These are phyloP conservation scores for Pristionchus arcanus DNA, from an alignment of 2,888 invertebrate species.

Conservation along the genomic window DNA sequence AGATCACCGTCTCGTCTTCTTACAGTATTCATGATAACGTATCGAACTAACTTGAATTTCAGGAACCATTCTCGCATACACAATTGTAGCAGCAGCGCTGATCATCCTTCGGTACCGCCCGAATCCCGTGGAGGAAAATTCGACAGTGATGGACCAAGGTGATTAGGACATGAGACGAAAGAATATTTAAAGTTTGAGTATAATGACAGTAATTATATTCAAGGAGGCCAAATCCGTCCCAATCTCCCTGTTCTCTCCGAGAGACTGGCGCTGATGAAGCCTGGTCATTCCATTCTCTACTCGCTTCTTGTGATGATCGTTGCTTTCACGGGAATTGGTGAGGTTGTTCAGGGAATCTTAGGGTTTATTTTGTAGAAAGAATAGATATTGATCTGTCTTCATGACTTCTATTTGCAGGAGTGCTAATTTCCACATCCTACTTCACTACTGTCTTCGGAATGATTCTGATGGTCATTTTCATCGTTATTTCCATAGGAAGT, in stretches of 20 bases:
- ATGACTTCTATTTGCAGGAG: not conserved
- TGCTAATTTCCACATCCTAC: not conserved
- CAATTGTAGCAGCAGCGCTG: slow-evolving; percentile 78
- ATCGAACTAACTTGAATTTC: slow-evolving; percentile 32
- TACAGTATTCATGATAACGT: not conserved
- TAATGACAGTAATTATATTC: too few species aligned
- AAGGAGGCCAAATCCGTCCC: slow-evolving; percentile 55
- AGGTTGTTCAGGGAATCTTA: not conserved
- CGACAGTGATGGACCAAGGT: slow-evolving; percentile 35
- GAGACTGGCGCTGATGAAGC: not conserved
- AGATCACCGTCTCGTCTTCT: not conserved
- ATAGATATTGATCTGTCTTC: too few species aligned
- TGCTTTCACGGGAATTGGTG: slow-evolving; percentile 56
- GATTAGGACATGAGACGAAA: too few species aligned
- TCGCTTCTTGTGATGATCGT: slow-evolving; percentile 56
- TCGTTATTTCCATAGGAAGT: slow-evolving; percentile 57
- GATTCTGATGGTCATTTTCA: not conserved
- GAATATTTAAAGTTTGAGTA: too few species aligned
- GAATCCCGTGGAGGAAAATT: not conserved
- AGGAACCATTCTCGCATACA: slow-evolving; percentile 77
- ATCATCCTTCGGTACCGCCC: slow-evolving; percentile 69
- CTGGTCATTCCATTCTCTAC: slow-evolving; percentile 54
- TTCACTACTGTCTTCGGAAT: not conserved
- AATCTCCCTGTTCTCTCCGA: slow-evolving; percentile 31
- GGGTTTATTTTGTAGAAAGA: too few species aligned